Base-by-base conservation (phyloP, 1,140 invertebrate species). In the Caenorhabditis briggsae region DNA sequence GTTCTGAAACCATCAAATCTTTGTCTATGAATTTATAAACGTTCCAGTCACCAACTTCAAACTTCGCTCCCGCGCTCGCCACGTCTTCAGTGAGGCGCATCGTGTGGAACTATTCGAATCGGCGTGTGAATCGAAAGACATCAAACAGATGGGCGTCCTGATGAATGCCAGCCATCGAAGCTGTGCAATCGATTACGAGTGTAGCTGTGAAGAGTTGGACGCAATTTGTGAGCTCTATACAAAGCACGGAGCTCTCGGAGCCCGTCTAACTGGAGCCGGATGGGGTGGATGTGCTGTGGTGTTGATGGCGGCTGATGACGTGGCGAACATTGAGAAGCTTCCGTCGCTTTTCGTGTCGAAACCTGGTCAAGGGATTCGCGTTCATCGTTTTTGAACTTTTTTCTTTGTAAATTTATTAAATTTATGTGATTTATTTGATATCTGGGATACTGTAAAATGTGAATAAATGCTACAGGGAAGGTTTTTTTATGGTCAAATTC, bases 231-330 rank as follows among this genome's bases (percentile, higher is more conserved):
- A 95, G 43, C 92, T 95, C 64, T 96, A 96, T n/a, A 93, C 94
- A 83, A 92, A 94, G 70, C 93, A 94, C 83, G 95, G 95, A 53
- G 95, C 95, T 8, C 93, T 96, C 25, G 96, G 97, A 50, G 95
- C 96, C 11, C 94, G 97, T 87, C 93, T 99, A 50, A 99, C 98
- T 8, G 98, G 98, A n/a, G 89, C 88, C 90, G 96, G 96, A 25
- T 98, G 97, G 97, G 97, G 97, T 25, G 97, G 97, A 2, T 98
- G 97, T 93, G 95, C 96, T 85, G 96, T 99, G 18, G 96, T 96
- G 25, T 93, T 99, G 88, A 95, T 95, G 85, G 90, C 91, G 56
- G 82, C 85, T 56, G 33, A 70, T 25, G 94, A 95, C 0, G 93
- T 94, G 70, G 94, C 95, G 43, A 94, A 94, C 65, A 94, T 95